Evolutionary conservation across 2,888 invertebrate species (phyloP).

Genomic region (Nemotelus pantherinus): DNA sequence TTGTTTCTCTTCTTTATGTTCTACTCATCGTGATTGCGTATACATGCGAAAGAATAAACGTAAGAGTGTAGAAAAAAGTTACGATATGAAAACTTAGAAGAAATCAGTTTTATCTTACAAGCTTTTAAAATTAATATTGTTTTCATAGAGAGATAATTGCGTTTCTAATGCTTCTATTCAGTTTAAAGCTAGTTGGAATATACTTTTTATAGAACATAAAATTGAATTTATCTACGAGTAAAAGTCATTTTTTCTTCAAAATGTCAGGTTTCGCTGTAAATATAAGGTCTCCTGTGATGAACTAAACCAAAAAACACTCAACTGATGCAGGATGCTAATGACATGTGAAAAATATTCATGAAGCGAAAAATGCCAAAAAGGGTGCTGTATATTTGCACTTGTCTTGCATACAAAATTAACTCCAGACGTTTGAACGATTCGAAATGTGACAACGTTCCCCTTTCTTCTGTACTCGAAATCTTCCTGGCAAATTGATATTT

Average conservation of each 20-base stretch:
- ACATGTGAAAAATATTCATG: conserved; percentile 30
- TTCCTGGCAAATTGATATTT: conserved; percentile 38
- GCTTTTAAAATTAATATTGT: background rate
- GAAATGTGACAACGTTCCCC: background rate
- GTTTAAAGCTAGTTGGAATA: background rate
- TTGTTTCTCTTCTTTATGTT: conserved; percentile 29
- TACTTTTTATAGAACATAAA: too few relatives aligned
- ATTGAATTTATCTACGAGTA: too few relatives aligned
- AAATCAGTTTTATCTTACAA: background rate
- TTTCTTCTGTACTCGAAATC: too few relatives aligned
- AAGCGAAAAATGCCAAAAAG: conserved; percentile 14
- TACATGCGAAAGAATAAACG: background rate
- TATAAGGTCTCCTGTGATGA: background rate
- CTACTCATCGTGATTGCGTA: background rate
- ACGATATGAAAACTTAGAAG: background rate
- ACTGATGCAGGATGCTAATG: background rate
- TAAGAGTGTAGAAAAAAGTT: background rate
- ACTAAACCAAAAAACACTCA: background rate
- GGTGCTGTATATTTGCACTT: conserved; percentile 19
- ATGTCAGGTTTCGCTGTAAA: too few relatives aligned
- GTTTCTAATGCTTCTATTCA: background rate
- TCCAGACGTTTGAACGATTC: conserved; percentile 13
- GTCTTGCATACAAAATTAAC: conserved; percentile 34
- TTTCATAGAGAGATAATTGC: background rate
- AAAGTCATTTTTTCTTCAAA: too few relatives aligned